Evolutionary conservation across 1,140 invertebrate species (phyloP).

Genomic region (Littorina saxatilis): DNA sequence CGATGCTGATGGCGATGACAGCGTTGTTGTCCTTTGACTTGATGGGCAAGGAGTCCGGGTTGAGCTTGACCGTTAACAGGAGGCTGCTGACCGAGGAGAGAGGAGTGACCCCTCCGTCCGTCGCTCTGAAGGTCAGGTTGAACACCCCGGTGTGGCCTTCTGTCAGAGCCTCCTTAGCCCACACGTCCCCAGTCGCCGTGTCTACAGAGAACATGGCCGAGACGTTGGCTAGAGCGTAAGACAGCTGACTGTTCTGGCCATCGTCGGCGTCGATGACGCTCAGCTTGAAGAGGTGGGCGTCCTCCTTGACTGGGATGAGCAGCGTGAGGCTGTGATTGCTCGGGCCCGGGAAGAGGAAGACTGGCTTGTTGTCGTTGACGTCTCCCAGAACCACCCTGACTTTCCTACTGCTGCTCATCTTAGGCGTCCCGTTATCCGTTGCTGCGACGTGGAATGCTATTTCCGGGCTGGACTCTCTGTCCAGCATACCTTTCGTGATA

Average conservation of each 20-base stretch:
- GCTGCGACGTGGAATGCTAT: conserved; percentile 53
- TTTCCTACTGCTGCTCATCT: conserved; percentile 70
- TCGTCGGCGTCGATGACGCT: conserved; percentile 53
- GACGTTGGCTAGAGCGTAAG: conserved; percentile 74
- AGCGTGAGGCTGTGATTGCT: conserved; percentile 46
- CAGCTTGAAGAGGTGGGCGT: conserved; percentile 40
- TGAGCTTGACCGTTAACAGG: conserved; percentile 23
- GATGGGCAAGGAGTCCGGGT: conserved; percentile 24
- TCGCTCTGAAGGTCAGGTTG: conserved; percentile 37
- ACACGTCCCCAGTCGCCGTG: conserved; percentile 79
- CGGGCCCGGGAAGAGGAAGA: conserved; percentile 49
- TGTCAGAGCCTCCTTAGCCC: neutral
- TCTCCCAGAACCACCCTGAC: conserved; percentile 60
- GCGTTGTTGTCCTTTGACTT: conserved; percentile 22
- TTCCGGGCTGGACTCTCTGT: conserved; percentile 51
- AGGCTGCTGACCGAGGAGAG: neutral
- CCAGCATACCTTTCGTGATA: conserved; percentile 48
- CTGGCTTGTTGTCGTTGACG: conserved; percentile 65
- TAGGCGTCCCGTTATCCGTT: conserved; percentile 61
- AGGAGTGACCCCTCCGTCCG: conserved; percentile 38
- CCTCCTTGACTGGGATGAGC: conserved; percentile 34
- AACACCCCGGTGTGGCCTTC: conserved; percentile 34
- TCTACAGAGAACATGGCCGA: conserved; percentile 90
- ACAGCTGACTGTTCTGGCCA: conserved; percentile 49
- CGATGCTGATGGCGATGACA: conserved; percentile 38